Evolutionary conservation across 2,113 vertebrate genomes (phyloP).

Genomic region (Formicarius rufipectus): DNA sequence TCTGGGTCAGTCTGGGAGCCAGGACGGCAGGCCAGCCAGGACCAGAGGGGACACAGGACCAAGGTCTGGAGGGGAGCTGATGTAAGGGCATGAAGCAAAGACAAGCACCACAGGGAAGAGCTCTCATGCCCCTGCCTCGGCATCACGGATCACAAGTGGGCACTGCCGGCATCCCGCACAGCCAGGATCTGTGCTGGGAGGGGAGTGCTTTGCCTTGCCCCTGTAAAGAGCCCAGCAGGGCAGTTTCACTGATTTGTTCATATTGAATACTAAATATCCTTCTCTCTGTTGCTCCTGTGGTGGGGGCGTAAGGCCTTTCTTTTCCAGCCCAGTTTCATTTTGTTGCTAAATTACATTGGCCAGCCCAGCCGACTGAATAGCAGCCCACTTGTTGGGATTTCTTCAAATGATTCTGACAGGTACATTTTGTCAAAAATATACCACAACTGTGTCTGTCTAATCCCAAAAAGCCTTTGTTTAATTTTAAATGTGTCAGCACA

Average conservation of each 20-base stretch:
- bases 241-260: rapidly evolving
- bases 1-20: rapidly evolving
- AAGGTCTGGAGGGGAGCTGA: rapidly evolving
- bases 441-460: constrained; percentile 32
- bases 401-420: constrained; percentile 26
- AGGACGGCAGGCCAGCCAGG: background rate
- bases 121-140: rapidly evolving
- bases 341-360: background rate
- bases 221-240: background rate
- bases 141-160: rapidly evolving
- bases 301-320: background rate
- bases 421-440: constrained; percentile 44
- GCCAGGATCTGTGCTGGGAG: rapidly evolving
- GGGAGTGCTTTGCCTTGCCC: rapidly evolving
- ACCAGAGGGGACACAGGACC: background rate
- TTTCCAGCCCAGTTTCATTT: background rate
- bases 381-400: constrained; percentile 21
- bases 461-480: constrained; percentile 49
- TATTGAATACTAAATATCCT: background rate
- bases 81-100: rapidly evolving
- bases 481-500: constrained; percentile 57
- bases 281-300: background rate
- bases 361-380: background rate
- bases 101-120: rapidly evolving
- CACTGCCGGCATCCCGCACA: rapidly evolving